Base-by-base conservation (phyloP, 1,140 invertebrate genomes). In the Vollenhovia emeryi region DNA sequence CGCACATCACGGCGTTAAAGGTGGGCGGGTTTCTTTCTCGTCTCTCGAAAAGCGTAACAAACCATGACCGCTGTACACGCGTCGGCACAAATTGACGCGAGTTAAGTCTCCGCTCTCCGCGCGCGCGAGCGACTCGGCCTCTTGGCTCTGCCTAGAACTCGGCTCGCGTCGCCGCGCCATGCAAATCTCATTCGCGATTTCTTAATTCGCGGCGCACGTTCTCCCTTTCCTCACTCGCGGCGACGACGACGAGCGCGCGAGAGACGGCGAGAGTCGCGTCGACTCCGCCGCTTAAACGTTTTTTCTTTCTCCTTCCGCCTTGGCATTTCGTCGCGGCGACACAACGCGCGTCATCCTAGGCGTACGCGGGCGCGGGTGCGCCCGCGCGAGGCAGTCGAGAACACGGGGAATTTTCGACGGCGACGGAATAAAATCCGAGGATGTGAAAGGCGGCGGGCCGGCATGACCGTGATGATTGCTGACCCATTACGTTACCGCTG, bases 21-120 rank as follows among this genome's bases (percentile, higher is more conserved):
- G 64, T 73, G 84, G 27, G 11, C 69, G 76, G 85, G 66, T 86
- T 84, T 79, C 73, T 48, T 69, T 50, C 43, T n/a, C 62, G 69
- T 76, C 71, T 83, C 76, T 83, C 76, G 75, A 74, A 75, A 74
- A 50, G 62, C n/a, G n/a, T 73, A 89, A 85, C 79, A 64, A 78
- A 89, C 74, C 82, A 30, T n/a, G 74, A 50, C 52, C 30, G 74
- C 15, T 52, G 80, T 60, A 91, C 90, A 74, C 91, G 91, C 68
- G 66, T 57, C 89, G 90, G 73, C 36, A 75, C 76, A 80, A 92
- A 92, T 93, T 93, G 88, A 60, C 86, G 85, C 79, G 85, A 93
- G 91, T 93, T 92, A 91, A n/a, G n/a, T n/a, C n/a, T n/a, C n/a
- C 90, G 80, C 76, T 36, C 57, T 86, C 90, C 89, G 87, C 79